Conservation (phyloP, 2,888 invertebrate species). For the Melinaea menophilus region DNA sequence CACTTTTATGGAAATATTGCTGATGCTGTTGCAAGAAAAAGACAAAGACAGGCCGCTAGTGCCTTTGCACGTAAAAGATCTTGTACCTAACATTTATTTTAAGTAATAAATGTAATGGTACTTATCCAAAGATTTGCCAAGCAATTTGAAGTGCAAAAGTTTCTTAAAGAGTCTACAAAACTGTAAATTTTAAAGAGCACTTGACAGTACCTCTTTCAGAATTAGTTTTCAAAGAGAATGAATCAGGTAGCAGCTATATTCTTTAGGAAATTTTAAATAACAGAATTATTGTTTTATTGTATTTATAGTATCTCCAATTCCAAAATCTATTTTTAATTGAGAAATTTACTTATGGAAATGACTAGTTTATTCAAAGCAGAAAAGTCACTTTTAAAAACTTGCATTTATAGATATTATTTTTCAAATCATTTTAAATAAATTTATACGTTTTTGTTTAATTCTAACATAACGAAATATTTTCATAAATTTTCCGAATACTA, state of each 20-base stretch:
- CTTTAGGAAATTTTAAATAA: slow-evolving; percentile 9
- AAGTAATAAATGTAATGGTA: slow-evolving; percentile 41
- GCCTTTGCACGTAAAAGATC: slow-evolving; percentile 52
- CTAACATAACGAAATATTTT: too few species aligned
- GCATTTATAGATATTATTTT: too few species aligned
- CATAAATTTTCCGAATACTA: too few species aligned
- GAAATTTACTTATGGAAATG: too few species aligned
- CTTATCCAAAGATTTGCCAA: slow-evolving; percentile 47
- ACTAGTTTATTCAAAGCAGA: too few species aligned
- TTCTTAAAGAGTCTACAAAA: slow-evolving; percentile 77
- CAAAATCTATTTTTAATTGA: too few species aligned
- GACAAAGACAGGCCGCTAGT: slow-evolving; percentile 60
- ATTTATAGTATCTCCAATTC: too few species aligned
- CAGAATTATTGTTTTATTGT: too few species aligned
- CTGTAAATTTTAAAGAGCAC: slow-evolving; percentile 75
- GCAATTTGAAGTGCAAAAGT: slow-evolving; percentile 38
- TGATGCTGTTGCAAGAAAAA: slow-evolving; percentile 63
- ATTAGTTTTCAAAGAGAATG: slow-evolving; percentile 76
- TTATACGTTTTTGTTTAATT: too few species aligned
- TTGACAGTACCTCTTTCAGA: slow-evolving; percentile 71
- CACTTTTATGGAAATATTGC: slow-evolving; percentile 70
- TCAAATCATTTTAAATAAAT: too few species aligned
- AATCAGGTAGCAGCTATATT: slow-evolving; percentile 59
- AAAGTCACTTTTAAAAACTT: too few species aligned
- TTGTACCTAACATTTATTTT: slow-evolving; percentile 52